Conservation (phyloP, 2,113 vertebrate species). For the Gobius niger region DNA sequence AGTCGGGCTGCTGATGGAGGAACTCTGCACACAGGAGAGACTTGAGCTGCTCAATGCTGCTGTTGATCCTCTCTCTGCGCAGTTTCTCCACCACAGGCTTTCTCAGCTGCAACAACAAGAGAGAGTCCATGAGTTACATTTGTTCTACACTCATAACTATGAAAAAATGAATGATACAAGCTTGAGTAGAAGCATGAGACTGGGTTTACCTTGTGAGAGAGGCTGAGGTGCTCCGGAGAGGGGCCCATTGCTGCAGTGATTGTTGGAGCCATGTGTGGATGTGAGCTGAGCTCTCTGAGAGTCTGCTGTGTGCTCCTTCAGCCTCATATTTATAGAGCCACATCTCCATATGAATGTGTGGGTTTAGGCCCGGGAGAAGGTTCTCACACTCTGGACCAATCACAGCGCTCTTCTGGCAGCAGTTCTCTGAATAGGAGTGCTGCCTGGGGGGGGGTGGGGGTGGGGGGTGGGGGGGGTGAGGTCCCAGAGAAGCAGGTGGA, state of each 20-base stretch:
- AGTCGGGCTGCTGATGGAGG: slow-evolving; percentile 6
- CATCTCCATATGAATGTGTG: slow-evolving; percentile 73
- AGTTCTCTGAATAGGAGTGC: not conserved
- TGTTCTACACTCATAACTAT: not conserved
- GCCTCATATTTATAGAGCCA: slow-evolving; percentile 43
- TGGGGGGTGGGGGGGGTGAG: slow-evolving; percentile 32
- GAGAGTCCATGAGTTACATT: not conserved
- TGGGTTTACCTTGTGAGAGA: slow-evolving; percentile 5
- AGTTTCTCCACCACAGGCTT: slow-evolving; percentile 69
- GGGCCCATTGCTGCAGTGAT: slow-evolving; percentile 1
- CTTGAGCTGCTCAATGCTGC: slow-evolving; percentile 60
- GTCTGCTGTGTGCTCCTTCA: slow-evolving; percentile 48
- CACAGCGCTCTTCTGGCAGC: slow-evolving; percentile 25
- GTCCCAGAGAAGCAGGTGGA: slow-evolving; percentile 56
- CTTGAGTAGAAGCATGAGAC: not conserved
- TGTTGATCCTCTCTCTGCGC: slow-evolving; percentile 67
- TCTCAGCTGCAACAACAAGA: slow-evolving; percentile 41
- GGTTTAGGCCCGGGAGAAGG: slow-evolving; percentile 46
- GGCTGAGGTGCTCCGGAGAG: slow-evolving; percentile 3
- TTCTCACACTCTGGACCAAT: slow-evolving; percentile 74
- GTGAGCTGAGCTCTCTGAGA: slow-evolving; percentile 38
- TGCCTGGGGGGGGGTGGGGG: slow-evolving; percentile 28
- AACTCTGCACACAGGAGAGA: slow-evolving; percentile 33
- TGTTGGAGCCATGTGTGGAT: slow-evolving; percentile 35
- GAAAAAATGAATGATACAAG: not conserved